Evolutionary conservation across 2,113 vertebrate species (phyloP), one percentile per base, ranked within the genome.

Genomic region (Indicator maculatus): DNA sequence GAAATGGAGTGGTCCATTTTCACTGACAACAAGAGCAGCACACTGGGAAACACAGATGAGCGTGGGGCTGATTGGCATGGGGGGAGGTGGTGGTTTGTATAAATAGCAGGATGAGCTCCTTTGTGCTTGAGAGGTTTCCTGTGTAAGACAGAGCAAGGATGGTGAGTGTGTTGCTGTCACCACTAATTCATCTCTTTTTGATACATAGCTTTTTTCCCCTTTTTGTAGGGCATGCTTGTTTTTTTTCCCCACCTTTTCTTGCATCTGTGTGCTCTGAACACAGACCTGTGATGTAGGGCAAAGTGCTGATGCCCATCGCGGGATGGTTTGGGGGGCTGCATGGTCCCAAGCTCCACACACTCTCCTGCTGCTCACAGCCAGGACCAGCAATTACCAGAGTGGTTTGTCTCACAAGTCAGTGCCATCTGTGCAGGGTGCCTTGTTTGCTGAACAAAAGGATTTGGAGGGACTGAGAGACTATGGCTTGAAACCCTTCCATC

Each of bases 341-440:
- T 2, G 2, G 24, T 73, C 47, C 52, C 64, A 9, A 65, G 53
- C 64, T 89, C 88, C 41, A 2, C 3, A 6, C 12, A 8, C 77
- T 64, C 64, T 74, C 60, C 91, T 18, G 79, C 94, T 89, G 93
- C 83, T 89, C 31, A 3, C 1, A 17, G 73, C 91, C 79, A 8
- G 83, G 70, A 36, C 1, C 19, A 70, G 44, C 96, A 72, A 83
- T 88, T 27, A 20, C 1, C 16, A 1, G 80, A 50, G 56, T 19
- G 4, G 63, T 61, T 85, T 67, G 84, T 94, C 80, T 93, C 93
- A 14, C 88, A 66, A 90, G 66, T 86, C 86, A 12, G 12, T 89
- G 95, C 95, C 97, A 96, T 96, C 95, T 95, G 97, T 88, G 95
- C 93, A 13, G 84, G 70, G 70, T 2, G 76, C 86, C 84, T 96